These are phyloP conservation scores for Aptenodytes forsteri DNA, from an alignment of 2,113 vertebrate genomes.

Conservation along the genomic window DNA sequence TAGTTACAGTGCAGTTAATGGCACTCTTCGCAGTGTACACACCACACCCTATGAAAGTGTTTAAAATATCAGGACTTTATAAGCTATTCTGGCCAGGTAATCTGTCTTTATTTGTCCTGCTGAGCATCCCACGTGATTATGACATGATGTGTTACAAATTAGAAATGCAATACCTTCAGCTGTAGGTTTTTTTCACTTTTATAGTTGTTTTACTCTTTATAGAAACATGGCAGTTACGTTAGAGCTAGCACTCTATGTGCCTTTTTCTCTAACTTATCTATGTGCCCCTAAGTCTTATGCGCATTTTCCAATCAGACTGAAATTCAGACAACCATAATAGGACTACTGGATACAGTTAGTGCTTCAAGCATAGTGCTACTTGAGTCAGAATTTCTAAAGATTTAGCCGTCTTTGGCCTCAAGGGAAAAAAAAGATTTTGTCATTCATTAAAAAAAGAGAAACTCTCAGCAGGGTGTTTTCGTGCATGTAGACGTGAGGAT, in stretches of 20 bases:
- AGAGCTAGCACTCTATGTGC: neutral
- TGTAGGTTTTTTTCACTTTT: neutral
- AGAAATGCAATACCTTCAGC: neutral
- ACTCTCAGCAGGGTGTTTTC: neutral
- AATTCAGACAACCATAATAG: neutral
- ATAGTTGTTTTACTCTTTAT: neutral
- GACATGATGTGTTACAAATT: constrained; percentile 17
- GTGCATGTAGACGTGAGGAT: neutral
- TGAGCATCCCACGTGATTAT: constrained; percentile 9
- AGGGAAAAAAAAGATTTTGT: neutral
- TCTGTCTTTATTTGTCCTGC: constrained; percentile 40
- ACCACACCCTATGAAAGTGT: constrained; percentile 52
- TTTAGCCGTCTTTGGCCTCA: neutral
- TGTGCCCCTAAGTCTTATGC: neutral
- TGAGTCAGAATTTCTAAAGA: neutral
- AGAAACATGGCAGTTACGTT: neutral
- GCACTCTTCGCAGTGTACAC: neutral
- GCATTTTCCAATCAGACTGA: neutral
- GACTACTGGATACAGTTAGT: neutral
- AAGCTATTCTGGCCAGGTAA: constrained; percentile 24
- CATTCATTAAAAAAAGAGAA: neutral
- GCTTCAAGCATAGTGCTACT: neutral
- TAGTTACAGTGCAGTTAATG: constrained; percentile 36
- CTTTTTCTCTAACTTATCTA: neutral
- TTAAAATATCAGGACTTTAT: constrained; percentile 52